Evolutionary conservation across 1,140 invertebrate genomes (phyloP), one percentile per base, ranked within the genome.

Genomic region (Hypothenemus hampei): DNA sequence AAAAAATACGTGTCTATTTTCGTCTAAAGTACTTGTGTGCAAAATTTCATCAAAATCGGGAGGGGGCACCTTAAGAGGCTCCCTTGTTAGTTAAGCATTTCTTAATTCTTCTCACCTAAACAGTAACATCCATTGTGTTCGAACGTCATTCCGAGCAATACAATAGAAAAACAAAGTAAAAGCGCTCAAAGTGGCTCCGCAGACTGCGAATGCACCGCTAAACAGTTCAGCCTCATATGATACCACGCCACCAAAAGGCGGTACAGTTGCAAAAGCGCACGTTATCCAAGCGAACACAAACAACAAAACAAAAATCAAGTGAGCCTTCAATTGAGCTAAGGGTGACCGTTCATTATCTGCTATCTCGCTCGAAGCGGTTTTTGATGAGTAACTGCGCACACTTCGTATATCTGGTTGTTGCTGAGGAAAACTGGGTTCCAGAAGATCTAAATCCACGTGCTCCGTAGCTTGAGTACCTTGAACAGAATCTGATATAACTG

Each of bases 111-210:
- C 53, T 50, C 78, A 80, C 50, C 81, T 59, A 13, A 78, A 75
- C 73, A 82, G 81, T 40, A 78, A 70, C 4, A 81, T 68, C 87
- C 87, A 91, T 15, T 85, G 82, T 0, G 77, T 77, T 43, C 89
- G 75, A 0, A 92, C 86, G 70, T 94, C 91, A 57, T 82, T 87
- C 18, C 91, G 73, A 0, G 86, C 86, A 24, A 93, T 78, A 43
- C 88, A 89, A 66, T 91, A 92, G 69, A 91, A 94, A 36, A 91
- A 80, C 8, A 93, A 68, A 19, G 91, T 83, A 66, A 93, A 94
- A n/a, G 85, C 74, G 0, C 87, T 89, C 39, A 93, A 73, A 10
- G 83, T 73, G 19, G 81, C 80, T 0, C 83, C 78, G 20, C 83
- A 84, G 6, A 86, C 67, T 0, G 84, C 83, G 64, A 89, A 94